These are phyloP conservation scores for Augochlorella aurata DNA, from an alignment of 2,888 invertebrate species.

Conservation along the genomic window DNA sequence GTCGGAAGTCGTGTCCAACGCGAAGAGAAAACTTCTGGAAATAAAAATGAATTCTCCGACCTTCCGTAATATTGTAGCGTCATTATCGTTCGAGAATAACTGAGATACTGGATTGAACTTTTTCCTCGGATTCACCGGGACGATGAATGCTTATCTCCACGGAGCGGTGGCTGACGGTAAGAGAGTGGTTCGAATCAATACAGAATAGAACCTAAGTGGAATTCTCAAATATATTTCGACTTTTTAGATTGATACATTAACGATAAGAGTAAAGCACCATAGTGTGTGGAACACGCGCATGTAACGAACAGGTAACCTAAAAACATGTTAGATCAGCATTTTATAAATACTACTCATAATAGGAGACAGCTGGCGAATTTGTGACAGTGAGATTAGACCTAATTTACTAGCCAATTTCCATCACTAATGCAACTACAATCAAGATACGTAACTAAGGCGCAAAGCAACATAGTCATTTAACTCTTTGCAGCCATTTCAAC, in stretches of 20 bases:
- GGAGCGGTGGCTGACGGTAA: no score
- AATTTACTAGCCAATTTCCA: no score
- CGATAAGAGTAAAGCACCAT: neutral
- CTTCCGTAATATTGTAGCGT: neutral
- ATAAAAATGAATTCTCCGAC: neutral
- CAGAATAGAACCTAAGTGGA: neutral
- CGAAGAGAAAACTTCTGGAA: constrained; percentile 1
- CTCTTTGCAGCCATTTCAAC: no score
- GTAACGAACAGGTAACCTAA: neutral
- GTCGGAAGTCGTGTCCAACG: neutral
- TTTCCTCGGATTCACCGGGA: no score
- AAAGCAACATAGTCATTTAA: no score
- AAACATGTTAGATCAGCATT: no score
- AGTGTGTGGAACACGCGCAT: neutral
- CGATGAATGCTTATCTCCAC: no score
- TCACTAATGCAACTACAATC: no score
- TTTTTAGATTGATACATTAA: neutral
- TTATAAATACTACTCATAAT: no score
- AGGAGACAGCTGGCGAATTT: no score
- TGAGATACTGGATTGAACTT: neutral
- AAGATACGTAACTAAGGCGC: no score
- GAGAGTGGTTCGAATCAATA: neutral
- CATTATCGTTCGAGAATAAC: neutral
- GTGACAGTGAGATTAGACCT: no score
- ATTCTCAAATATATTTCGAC: neutral